Base-by-base conservation (phyloP, 2,888 invertebrate genomes). In the Tenthredo distinguenda region DNA sequence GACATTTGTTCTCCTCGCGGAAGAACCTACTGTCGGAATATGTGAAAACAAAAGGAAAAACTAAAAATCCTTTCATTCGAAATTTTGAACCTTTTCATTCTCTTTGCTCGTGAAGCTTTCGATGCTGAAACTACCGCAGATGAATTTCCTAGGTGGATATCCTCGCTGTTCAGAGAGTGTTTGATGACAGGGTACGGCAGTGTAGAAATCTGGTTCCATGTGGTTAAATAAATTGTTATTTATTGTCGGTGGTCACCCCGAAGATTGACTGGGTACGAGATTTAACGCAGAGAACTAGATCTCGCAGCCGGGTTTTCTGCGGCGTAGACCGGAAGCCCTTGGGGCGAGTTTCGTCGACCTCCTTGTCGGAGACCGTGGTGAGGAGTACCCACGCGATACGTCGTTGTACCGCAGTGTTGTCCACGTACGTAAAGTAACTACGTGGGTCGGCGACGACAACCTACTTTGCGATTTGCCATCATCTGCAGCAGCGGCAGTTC, bases 341-440 rank as follows among this genome's bases (percentile, higher is more conserved):
- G 83, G 90, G 90, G 90, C 91, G 90, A 90, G 90, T 89, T 90
- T 91, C 90, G 87, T 88, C 88, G 90, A 91, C 91, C 90, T 90
- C 89, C 87, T 90, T 90, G 89, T 88, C 86, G 86, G 87, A 65
- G 86, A 81, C 87, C 86, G 77, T 26, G 15, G 81, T 65, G 65
- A 9, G 6, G 47, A 21, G 10, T 82, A 77, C 85, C 86, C 86
- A 86, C 85, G 88, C 88, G 86, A 87, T 88, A 87, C 87, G 87
- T 68, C 83, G 87, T 7, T 55, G 55, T 55, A 55, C 87, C 47
- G 34, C 21, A 40, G 87, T 43, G 72, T 87, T 89, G 87, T 86
- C 87, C 87, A 87, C 83, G 86, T 88, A 91, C n/a, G 50, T 50
- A 47, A 37, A 55, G 18, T 55, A n/a, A 47, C 12, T 55, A 55